Conservation (phyloP, 92 coral and sea anemone genomes). For the Pocillopora meandrina region DNA sequence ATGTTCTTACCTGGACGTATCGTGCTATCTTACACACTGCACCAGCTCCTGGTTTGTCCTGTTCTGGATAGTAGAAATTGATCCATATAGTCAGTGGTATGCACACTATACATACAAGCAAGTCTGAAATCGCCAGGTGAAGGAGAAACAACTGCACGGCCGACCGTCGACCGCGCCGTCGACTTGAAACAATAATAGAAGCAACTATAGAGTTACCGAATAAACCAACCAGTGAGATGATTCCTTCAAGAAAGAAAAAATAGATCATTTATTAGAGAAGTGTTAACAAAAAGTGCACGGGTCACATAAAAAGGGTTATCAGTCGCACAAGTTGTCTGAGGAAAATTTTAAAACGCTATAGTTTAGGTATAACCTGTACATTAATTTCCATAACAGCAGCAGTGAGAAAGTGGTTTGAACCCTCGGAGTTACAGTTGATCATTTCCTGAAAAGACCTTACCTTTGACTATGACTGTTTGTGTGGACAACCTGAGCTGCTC, state of each 20-base stretch:
- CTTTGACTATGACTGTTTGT: too few relatives aligned
- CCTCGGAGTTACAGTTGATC: too few relatives aligned
- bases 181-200: constrained; percentile 54
- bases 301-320: too few relatives aligned
- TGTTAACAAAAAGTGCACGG: too few relatives aligned
- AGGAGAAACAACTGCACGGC: constrained; percentile 77
- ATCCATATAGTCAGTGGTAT: constrained; percentile 83
- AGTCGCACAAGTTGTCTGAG: too few relatives aligned
- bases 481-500: too few relatives aligned
- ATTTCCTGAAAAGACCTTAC: too few relatives aligned
- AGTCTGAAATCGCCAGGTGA: constrained; percentile 81
- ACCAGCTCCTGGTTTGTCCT: constrained; percentile 49
- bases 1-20: constrained; percentile 69
- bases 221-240: constrained; percentile 66
- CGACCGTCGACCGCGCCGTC: constrained; percentile 77
- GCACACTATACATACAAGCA: constrained; percentile 79
- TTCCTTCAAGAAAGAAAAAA: constrained; percentile 33
- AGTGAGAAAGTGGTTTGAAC: too few relatives aligned
- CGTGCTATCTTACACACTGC: constrained; percentile 72
- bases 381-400: too few relatives aligned
- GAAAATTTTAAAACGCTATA: too few relatives aligned
- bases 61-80: constrained; percentile 62
- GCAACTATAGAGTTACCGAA: constrained; percentile 75
- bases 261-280: too few relatives aligned
- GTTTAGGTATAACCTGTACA: too few relatives aligned